Conservation (phyloP, 2,888 invertebrate species). For the Entomobrya proxima region DNA sequence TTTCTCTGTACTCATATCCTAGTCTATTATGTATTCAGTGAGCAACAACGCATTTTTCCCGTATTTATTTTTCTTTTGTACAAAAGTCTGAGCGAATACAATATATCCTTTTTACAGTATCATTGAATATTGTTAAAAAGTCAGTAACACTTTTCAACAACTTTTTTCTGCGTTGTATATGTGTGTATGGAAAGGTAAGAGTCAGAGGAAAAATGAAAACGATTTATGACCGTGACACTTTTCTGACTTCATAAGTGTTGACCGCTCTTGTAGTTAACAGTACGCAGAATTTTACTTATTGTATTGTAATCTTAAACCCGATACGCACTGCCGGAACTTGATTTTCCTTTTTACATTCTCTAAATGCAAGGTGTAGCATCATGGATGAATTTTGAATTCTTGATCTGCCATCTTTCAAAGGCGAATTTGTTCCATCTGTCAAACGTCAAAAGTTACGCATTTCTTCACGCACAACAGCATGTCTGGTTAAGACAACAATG, state of each 20-base stretch:
- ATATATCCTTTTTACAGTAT: neutral
- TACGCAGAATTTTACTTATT: neutral
- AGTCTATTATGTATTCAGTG: constrained; percentile 17
- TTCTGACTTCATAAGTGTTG: neutral
- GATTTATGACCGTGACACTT: constrained; percentile 27
- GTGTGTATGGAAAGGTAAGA: too few relatives aligned
- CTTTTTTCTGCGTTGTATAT: neutral
- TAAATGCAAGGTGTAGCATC: neutral
- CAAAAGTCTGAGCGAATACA: neutral
- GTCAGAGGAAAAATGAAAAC: neutral
- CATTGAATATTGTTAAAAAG: neutral
- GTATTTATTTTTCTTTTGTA: neutral
- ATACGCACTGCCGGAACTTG: constrained; percentile 21
- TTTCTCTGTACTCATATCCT: neutral
- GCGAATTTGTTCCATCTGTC: constrained; percentile 18
- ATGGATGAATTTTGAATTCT: neutral
- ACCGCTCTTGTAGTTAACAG: too few relatives aligned
- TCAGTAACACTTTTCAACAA: neutral
- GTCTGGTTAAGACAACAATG: neutral
- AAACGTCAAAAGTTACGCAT: neutral
- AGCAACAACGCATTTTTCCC: neutral
- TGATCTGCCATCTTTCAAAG: neutral
- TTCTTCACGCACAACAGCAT: neutral
- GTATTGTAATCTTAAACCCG: neutral
- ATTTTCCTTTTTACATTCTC: neutral